Conservation (phyloP, 2,888 invertebrate species). For the Stratiomys singularior region DNA sequence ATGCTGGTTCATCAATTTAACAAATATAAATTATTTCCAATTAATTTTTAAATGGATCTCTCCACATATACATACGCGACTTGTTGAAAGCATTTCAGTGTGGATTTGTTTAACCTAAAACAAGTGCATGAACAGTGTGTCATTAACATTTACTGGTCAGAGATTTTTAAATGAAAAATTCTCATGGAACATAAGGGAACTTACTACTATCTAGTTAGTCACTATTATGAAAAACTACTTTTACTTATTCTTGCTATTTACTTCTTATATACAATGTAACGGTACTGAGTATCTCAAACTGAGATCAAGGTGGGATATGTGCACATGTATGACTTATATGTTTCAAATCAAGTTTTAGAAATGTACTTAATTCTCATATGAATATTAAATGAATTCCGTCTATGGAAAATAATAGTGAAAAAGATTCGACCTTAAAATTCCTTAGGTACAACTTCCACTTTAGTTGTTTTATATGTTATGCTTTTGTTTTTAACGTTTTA, state of each 20-base stretch:
- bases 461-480: background rate
- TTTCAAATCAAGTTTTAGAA: background rate
- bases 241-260: background rate
- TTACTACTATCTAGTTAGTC: background rate
- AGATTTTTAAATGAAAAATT: background rate
- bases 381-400: slow-evolving; percentile 1
- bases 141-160: background rate
- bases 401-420: background rate
- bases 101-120: too few relatives aligned
- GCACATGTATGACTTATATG: background rate
- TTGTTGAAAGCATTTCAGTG: too few relatives aligned
- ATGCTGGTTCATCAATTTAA: too few relatives aligned
- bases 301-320: slow-evolving; percentile 15
- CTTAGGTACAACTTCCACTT: slow-evolving; percentile 36
- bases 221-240: slow-evolving; percentile 13
- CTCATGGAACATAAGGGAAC: background rate
- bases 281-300: background rate
- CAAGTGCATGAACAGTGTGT: too few relatives aligned
- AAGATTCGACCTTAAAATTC: slow-evolving; percentile 6
- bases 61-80: too few relatives aligned
- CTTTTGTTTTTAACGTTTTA: background rate
- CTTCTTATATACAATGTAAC: background rate
- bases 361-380: background rate
- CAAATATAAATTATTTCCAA: too few relatives aligned
- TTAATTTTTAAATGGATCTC: too few relatives aligned